Base-by-base conservation (phyloP, 2,797 vertebrate species). In the Tapirus indicus region DNA sequence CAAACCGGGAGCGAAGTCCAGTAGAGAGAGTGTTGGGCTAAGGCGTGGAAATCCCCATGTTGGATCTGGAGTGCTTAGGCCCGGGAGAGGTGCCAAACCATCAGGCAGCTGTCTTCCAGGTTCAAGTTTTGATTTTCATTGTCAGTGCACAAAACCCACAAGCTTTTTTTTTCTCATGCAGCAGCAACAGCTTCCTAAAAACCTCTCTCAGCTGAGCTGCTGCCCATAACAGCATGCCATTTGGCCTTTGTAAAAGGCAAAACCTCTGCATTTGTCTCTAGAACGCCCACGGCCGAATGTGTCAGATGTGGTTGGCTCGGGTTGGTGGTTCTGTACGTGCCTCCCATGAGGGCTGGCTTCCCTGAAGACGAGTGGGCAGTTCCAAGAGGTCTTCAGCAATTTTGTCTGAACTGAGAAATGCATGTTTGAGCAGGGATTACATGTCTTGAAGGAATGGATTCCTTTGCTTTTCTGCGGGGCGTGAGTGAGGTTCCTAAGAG, bases 241-340 rank as follows among this genome's bases (percentile, higher is more conserved):
- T 97, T 96, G 97, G 96, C 93, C 97, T 97, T 93, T 95, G 54
- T 90, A 38, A 89, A 95, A 91, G 71, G 90, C 90, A 91, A 84
- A 83, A n/a, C 56, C 94, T 94, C 91, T 94, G 84, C 58, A 29
- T 88, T 91, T 93, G 60, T 79, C 29, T 79, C 87, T 92, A 68
- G 66, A 92, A 96, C 97, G 88, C 94, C 96, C 93, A 74, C 83
- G n/a, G 93, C 84, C 1, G 1, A 88, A 75, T 41, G 72, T 88
- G 91, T 94, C 92, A 83, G 75, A 71, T 92, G 58, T 32, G 17
- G 7, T 71, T 87, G 92, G 94, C 88, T 86, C 29, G 58, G 85
- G 77, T 68, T 10, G 95, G 88, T 21, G 17, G 58, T 60, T 89
- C 72, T 80, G 80, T 64, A 49, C 12, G 69, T 66, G 85, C 86